Percentiles rank a stretch among this genome's conserved stretches.
phyloP scores from a whole-genome alignment of 1,140 invertebrate species.

The Lucilia cuprina region DNA sequence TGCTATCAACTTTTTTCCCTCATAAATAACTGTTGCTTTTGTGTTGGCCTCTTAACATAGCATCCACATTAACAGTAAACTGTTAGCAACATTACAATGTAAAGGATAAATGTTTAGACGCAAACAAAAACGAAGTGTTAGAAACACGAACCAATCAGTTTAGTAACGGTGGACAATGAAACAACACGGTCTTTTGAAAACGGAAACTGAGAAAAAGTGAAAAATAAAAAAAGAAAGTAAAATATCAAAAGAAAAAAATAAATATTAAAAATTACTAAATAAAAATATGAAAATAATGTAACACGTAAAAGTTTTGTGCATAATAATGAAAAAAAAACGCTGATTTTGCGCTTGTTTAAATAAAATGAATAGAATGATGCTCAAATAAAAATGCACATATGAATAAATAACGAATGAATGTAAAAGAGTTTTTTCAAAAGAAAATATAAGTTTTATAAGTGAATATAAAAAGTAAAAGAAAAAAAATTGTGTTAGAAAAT shows the following conservation, averaged over 20 bases:
- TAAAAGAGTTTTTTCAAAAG: background rate
- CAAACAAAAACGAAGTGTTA: slow-evolving; percentile 26
- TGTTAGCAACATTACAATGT: background rate
- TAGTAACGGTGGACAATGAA: slow-evolving; percentile 1
- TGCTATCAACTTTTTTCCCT: background rate
- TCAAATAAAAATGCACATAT: background rate
- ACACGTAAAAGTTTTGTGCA: background rate
- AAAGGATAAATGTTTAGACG: background rate
- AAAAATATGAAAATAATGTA: background rate
- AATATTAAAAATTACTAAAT: background rate
- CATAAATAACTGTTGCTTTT: slow-evolving; percentile 12
- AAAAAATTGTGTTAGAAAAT: background rate
- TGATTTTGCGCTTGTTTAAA: slow-evolving; percentile 14
- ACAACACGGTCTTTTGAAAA: background rate
- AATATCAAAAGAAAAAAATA: background rate
- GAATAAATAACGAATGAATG: background rate
- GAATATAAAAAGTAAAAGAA: no score
- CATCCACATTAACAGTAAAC: background rate
- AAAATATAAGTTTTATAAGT: background rate
- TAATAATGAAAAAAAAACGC: background rate
- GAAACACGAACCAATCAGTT: slow-evolving; percentile 5
- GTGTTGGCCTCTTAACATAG: background rate
- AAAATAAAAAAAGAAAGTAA: background rate
- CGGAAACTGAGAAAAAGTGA: background rate
- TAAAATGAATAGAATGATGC: slow-evolving; percentile 2